Evolutionary conservation across 2,797 vertebrate genomes (phyloP), one percentile per base, ranked within the genome.

Genomic region (Hybognathus amarus): DNA sequence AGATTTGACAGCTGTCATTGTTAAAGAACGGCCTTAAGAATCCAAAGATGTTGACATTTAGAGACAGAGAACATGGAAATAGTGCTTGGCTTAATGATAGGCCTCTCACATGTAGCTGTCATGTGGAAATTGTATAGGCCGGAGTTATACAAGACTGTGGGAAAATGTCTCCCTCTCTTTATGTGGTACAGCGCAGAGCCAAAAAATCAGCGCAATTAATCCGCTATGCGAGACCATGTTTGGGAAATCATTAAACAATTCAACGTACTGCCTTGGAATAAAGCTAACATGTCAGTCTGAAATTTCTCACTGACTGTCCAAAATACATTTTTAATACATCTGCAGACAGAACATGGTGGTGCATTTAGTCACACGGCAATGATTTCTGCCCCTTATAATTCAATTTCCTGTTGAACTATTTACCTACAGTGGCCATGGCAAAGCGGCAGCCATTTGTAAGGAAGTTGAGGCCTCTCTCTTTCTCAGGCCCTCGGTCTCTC

Each of bases 321-420:
- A 82, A 59, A 82, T n/a, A 82, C 45, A 66, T 59, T 69, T 83
- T 77, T 77, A 50, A 70, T 38, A 40, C 74, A 54, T 42, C 52
- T 6, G 24, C 24, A 91, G 88, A 86, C 89, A 88, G 90, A 91
- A 93, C 83, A 90, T 33, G 78, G 66, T 45, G 79, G 79, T 79
- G 83, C 70, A 77, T 83, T 88, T 89, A 87, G 90, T 85, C 82
- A 22, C 76, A 84, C 79, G 87, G 88, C 87, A 76, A 73, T 81
- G 74, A 81, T 89, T 85, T 87, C 80, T 86, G 80, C 75, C 83
- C 85, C 77, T 85, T 74, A 73, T 63, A 87, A 84, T 87, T 90
- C 45, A 85, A 91, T 91, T 93, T 92, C 89, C 91, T 92, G 88
- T 90, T 93, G 91, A 93, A 93, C 91, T 92, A 71, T 91, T 90